A percentile compares a stretch with the other conserved stretches of the same genome.
Evolutionary conservation across 2,888 invertebrate species (phyloP).

Genomic region (Bedellia somnulentella): DNA sequence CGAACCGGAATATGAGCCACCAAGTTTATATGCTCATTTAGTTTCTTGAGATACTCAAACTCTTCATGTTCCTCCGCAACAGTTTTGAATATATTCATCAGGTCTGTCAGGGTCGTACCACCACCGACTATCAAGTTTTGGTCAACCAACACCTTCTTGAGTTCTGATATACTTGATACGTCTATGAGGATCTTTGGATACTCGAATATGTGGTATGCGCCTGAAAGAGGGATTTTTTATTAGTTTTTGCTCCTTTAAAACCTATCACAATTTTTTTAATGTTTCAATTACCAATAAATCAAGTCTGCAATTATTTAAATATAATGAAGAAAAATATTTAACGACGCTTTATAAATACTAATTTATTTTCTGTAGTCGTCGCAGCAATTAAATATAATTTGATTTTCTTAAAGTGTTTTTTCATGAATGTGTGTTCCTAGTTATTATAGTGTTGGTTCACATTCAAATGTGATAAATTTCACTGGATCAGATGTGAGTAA

Average conservation of each 20-base stretch:
- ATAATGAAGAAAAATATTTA: not conserved
- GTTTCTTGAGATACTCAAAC: constrained; percentile 58
- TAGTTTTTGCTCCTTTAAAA: too few species aligned
- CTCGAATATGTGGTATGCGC: constrained; percentile 17
- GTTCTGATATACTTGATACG: constrained; percentile 55
- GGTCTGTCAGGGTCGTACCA: constrained; percentile 51
- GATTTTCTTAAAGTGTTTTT: too few species aligned
- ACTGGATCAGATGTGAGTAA: too few species aligned
- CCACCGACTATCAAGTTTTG: constrained; percentile 57
- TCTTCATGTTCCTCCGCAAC: constrained; percentile 20
- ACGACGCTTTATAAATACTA: not conserved
- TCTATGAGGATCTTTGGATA: constrained; percentile 49
- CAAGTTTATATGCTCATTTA: constrained; percentile 65
- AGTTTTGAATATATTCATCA: constrained; percentile 41
- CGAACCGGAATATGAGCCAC: constrained; percentile 71
- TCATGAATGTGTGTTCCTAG: too few species aligned
- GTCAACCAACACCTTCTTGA: constrained; percentile 36
- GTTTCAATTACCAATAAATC: constrained; percentile 1
- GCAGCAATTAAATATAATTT: too few species aligned
- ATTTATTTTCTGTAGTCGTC: too few species aligned
- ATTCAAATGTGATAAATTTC: too few species aligned
- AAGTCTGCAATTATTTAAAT: too few species aligned
- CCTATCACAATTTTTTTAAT: too few species aligned
- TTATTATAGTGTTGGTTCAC: too few species aligned
- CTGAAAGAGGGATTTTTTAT: too few species aligned